phyloP scores from a whole-genome alignment of 2,797 vertebrate species.

The Acanthopagrus latus region DNA sequence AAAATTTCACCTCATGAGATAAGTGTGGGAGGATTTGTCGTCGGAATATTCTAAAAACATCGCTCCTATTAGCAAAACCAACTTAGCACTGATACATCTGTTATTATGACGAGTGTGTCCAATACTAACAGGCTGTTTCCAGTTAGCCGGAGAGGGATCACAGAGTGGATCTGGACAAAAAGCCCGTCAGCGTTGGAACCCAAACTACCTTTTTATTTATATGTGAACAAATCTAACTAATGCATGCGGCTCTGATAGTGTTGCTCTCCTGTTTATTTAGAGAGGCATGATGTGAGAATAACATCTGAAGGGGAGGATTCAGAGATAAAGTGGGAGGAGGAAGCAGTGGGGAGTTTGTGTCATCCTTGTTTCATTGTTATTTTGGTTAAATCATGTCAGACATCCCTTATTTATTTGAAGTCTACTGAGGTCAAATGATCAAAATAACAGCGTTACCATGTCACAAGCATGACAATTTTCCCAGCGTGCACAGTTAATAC shows the following conservation, averaged over 20 bases:
- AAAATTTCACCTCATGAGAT: not conserved
- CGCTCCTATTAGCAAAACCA: not conserved
- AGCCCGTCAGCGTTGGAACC: slow-evolving; percentile 2
- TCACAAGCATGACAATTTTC: not conserved
- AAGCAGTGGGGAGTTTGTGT: slow-evolving; percentile 21
- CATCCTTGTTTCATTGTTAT: slow-evolving; percentile 16
- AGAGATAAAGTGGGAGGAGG: not conserved
- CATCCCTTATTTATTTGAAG: not conserved
- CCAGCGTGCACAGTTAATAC: not conserved
- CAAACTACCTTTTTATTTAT: slow-evolving; percentile 7
- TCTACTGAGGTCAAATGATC: slow-evolving; percentile 15
- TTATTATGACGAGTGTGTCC: slow-evolving; percentile 3
- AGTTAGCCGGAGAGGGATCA: not conserved
- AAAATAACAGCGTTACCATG: not conserved
- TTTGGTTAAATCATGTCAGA: slow-evolving; percentile 21
- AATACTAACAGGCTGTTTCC: slow-evolving; percentile 22
- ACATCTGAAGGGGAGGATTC: slow-evolving; percentile 2
- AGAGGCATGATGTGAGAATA: slow-evolving; percentile 3
- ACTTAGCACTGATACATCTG: not conserved
- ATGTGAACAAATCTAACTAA: slow-evolving; percentile 15
- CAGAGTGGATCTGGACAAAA: slow-evolving; percentile 10
- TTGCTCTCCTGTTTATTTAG: slow-evolving; percentile 1
- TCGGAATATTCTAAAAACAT: slow-evolving; percentile 10
- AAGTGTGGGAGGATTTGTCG: slow-evolving; percentile 4
- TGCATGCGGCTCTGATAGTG: not conserved